Conservation (phyloP, 2,888 invertebrate species). For the Fabriciana adippe region DNA sequence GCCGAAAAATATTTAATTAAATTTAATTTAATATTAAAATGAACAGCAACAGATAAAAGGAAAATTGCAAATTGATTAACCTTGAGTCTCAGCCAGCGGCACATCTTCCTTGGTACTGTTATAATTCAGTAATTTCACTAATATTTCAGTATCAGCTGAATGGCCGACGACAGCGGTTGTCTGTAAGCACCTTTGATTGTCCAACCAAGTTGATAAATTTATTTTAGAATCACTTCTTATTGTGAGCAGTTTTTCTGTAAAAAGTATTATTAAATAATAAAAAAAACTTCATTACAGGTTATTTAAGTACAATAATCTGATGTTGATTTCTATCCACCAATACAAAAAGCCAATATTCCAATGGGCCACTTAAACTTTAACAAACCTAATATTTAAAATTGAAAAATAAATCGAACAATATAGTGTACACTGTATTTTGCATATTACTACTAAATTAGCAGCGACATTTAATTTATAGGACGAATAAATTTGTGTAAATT, state of each 20-base stretch:
- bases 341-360: too few species aligned
- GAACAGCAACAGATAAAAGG: neutral
- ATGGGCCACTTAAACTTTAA: too few species aligned
- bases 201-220: constrained; percentile 66
- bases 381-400: too few species aligned
- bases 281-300: constrained; percentile 22
- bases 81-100: constrained; percentile 65
- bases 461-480: too few species aligned
- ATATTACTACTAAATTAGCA: too few species aligned
- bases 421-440: too few species aligned
- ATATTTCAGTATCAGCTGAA: constrained; percentile 69
- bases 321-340: too few species aligned
- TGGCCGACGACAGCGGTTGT: constrained; percentile 69
- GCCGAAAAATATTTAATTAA: too few species aligned
- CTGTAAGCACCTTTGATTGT: constrained; percentile 75
- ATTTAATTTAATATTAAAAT: too few species aligned
- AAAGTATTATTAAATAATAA: neutral
- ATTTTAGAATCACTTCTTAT: constrained; percentile 36
- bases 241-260: constrained; percentile 47
- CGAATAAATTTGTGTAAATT: too few species aligned
- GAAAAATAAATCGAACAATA: too few species aligned
- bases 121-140: constrained; percentile 71
- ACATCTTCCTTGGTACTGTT: constrained; percentile 73
- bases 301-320: neutral
- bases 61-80: constrained; percentile 51